Evolutionary conservation across 2,888 invertebrate species (phyloP).

Genomic region (Himalopsyche anomala): DNA sequence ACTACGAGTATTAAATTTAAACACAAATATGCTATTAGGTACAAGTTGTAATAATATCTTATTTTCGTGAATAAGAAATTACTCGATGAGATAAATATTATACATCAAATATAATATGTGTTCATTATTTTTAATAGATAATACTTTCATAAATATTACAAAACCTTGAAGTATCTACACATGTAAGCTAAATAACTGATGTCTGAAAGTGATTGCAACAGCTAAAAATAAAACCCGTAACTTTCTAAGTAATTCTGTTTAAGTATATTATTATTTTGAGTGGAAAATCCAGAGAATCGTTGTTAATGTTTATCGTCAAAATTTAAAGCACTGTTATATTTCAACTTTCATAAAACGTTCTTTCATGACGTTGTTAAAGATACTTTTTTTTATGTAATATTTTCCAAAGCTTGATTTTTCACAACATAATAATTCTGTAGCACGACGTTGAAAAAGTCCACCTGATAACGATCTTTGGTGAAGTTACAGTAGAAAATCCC

Average conservation of each 20-base stretch:
- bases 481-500: constrained; percentile 2
- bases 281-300: not conserved
- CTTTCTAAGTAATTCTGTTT: not conserved
- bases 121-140: too few species aligned
- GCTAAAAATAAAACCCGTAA: not conserved
- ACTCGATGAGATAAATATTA: too few species aligned
- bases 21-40: too few species aligned
- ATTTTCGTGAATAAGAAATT: too few species aligned
- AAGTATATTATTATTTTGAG: not conserved
- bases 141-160: not conserved
- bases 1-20: too few species aligned
- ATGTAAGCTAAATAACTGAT: not conserved
- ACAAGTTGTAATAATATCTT: too few species aligned
- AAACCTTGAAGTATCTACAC: not conserved
- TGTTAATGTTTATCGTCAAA: constrained; percentile 14
- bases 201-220: constrained; percentile 3
- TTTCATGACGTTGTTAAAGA: constrained; percentile 16
- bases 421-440: constrained; percentile 3
- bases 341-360: constrained; percentile 8
- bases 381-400: not conserved
- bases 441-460: not conserved
- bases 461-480: not conserved
- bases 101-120: too few species aligned
- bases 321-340: not conserved
- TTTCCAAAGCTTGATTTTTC: constrained; percentile 2